phyloP scores from a whole-genome alignment of 2,888 invertebrate species.

The Thera obeliscata region DNA sequence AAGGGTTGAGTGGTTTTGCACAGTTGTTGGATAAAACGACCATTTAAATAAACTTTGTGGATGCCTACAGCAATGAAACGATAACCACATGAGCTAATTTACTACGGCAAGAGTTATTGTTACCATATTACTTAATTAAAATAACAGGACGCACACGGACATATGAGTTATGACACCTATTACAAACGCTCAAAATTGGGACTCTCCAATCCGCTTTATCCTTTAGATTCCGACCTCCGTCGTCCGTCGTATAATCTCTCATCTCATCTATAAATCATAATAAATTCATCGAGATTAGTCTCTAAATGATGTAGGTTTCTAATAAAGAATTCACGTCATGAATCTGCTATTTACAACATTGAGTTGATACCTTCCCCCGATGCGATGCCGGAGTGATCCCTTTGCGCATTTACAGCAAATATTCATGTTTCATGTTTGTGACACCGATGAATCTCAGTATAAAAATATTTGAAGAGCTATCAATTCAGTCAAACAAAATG shows the following conservation, averaged over 20 bases:
- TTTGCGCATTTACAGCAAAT: constrained; percentile 1
- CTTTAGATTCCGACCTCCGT: too few relatives aligned
- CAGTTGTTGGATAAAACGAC: constrained; percentile 32
- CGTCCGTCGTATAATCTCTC: too few relatives aligned
- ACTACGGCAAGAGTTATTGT: constrained; percentile 11
- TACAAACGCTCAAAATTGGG: not conserved
- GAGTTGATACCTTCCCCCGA: not conserved
- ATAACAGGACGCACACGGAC: not conserved
- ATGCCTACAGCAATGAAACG: constrained; percentile 23
- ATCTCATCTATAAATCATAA: too few relatives aligned
- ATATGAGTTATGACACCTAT: not conserved
- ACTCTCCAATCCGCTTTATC: too few relatives aligned
- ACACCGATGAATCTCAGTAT: not conserved
- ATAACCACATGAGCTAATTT: constrained; percentile 23
- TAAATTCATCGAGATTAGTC: too few relatives aligned
- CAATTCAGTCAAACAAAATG: too few relatives aligned
- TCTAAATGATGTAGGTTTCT: too few relatives aligned
- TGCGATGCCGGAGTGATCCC: not conserved
- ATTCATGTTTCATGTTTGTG: not conserved
- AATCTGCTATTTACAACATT: too few relatives aligned
- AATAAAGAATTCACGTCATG: too few relatives aligned
- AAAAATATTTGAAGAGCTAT: not conserved
- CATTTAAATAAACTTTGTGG: constrained; percentile 30
- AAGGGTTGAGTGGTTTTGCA: constrained; percentile 77
- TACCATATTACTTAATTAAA: constrained; percentile 7